These are phyloP conservation scores for Holotrichia oblita DNA, from an alignment of 1,140 invertebrate species.

Conservation along the genomic window DNA sequence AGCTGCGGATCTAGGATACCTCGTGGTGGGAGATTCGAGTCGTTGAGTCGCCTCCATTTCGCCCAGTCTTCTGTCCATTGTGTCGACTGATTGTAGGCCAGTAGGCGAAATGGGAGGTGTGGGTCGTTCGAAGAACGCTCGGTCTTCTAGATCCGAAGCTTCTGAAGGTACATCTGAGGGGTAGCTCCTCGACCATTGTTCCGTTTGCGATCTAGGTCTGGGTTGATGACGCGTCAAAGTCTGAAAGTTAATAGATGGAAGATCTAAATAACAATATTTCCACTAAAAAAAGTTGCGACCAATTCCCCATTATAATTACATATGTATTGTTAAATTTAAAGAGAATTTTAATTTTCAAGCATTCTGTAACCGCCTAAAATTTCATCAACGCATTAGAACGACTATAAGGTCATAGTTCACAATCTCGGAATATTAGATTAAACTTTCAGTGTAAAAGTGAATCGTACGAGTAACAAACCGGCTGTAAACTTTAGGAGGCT, in stretches of 20 bases:
- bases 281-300: no score
- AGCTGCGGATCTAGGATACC: slow-evolving; percentile 40
- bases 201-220: slow-evolving; percentile 61
- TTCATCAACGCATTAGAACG: no score
- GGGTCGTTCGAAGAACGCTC: slow-evolving; percentile 61
- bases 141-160: slow-evolving; percentile 55
- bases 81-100: slow-evolving; percentile 46
- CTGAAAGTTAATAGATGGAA: slow-evolving; percentile 55
- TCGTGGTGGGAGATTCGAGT: slow-evolving; percentile 37
- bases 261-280: no score
- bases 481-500: not conserved
- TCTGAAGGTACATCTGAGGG: slow-evolving; percentile 60
- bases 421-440: slow-evolving; percentile 6
- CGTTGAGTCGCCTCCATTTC: slow-evolving; percentile 40
- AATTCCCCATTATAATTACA: no score
- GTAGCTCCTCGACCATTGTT: slow-evolving; percentile 67
- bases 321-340: no score
- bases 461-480: not conserved
- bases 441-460: slow-evolving; percentile 7
- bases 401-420: not conserved
- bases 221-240: slow-evolving; percentile 64
- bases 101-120: slow-evolving; percentile 49
- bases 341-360: no score
- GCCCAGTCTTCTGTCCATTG: slow-evolving; percentile 45
- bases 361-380: no score